Evolutionary conservation across 2,888 invertebrate genomes (phyloP), one percentile per base, ranked within the genome.

Genomic region (Hesperia comma): DNA sequence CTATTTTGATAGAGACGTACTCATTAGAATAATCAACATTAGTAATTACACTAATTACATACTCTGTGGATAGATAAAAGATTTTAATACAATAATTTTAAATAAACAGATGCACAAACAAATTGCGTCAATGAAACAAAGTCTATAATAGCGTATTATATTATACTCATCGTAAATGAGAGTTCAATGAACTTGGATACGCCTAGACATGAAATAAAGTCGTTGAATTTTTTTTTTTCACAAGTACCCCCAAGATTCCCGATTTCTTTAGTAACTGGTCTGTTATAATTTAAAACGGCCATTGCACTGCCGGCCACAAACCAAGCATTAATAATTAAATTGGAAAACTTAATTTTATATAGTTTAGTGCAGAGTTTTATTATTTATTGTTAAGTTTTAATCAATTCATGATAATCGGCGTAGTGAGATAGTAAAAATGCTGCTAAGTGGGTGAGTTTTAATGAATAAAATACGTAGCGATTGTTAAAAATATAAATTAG

Each of bases 291-390:
- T 74, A 69, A 77, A 82, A 75, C 77, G 72, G 69, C 77, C 90
- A 91, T 90, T 91, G 79, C 84, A 83, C 75, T 77, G 71, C 69
- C 79, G 78, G 85, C 75, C 85, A 84, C 86, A 81, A 82, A 80
- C 82, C n/a, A 7, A 72, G 67, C 77, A 76, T 80, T 75, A 79
- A 79, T 81, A 79, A 78, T 74, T 78, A 33, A 56, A 49, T 49
- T 49, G 10, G 49, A n/a, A 56, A 14, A 55, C 21, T 49, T 37
- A 40, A 74, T 74, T n/a, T 76, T 67, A 74, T 69, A 68, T 75
- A 71, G 70, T 70, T 72, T 75, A 71, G 57, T 66, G 66, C 43
- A 54, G 43, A 17, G 15, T 72, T 70, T 57, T 33, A 51, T 55
- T 70, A 75, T 74, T 75, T 71, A 72, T 75, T 71, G 53, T 71